Evolutionary conservation across 1,140 invertebrate species (phyloP).

Genomic region (Ceratina japonica): DNA sequence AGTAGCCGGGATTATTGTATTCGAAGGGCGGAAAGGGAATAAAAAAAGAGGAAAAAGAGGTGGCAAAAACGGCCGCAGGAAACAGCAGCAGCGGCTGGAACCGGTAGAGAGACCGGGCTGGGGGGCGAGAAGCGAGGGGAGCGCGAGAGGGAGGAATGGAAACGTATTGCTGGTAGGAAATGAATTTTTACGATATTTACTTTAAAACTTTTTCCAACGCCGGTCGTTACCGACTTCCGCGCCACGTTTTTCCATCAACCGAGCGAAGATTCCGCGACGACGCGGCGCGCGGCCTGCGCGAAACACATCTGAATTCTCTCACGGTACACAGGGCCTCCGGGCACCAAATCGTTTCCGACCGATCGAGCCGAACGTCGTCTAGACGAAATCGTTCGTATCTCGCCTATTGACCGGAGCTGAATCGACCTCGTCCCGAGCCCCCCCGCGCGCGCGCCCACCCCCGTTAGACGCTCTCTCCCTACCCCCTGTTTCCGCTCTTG

Average conservation of each 20-base stretch:
- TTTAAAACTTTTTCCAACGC: constrained; percentile 62
- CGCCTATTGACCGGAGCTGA: constrained; percentile 13
- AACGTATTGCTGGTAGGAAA: constrained; percentile 66
- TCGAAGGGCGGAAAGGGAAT: constrained; percentile 29
- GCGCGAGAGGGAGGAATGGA: constrained; percentile 51
- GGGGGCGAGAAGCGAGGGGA: background rate
- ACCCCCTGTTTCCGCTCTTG: background rate
- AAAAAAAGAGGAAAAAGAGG: constrained; percentile 8
- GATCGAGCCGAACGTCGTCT: constrained; percentile 49
- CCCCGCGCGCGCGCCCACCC: background rate
- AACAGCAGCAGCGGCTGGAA: background rate
- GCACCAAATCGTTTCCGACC: constrained; percentile 57
- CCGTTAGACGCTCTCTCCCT: background rate
- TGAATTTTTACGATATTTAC: constrained; percentile 70
- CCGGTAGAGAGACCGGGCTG: background rate
- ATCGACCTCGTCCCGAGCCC: background rate
- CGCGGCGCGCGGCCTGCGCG: background rate
- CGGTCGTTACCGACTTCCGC: constrained; percentile 62
- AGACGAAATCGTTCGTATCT: constrained; percentile 48
- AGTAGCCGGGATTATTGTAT: constrained; percentile 60
- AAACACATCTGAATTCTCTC: constrained; percentile 42
- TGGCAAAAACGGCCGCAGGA: background rate
- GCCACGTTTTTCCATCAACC: constrained; percentile 49
- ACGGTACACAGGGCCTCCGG: constrained; percentile 35
- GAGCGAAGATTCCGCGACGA: constrained; percentile 33